Conservation (phyloP, 2,888 invertebrate species). For the Hemithea aestivaria region DNA sequence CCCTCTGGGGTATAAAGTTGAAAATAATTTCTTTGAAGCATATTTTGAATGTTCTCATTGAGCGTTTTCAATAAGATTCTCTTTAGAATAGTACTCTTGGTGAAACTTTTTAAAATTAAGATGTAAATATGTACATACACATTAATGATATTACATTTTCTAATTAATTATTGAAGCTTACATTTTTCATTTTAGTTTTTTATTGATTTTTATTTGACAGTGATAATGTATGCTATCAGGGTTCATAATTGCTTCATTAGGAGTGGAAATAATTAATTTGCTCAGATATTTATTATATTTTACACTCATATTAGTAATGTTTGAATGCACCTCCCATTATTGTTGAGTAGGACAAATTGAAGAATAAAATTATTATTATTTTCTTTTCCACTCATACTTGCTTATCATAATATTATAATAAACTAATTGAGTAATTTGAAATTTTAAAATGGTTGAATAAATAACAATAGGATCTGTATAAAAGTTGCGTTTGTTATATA, state of each 20-base stretch:
- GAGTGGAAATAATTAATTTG: constrained; percentile 21
- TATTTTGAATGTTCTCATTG: constrained; percentile 35
- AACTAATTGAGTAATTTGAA: too few relatives aligned
- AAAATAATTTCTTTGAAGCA: constrained; percentile 34
- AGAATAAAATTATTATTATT: too few relatives aligned
- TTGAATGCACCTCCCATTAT: too few relatives aligned
- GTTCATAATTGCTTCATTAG: constrained; percentile 27
- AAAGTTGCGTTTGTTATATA: too few relatives aligned
- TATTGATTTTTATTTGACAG: constrained; percentile 29
- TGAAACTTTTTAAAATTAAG: constrained; percentile 50
- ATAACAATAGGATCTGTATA: too few relatives aligned
- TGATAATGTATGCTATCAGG: constrained; percentile 18
- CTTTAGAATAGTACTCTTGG: constrained; percentile 51
- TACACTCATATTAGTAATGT: too few relatives aligned
- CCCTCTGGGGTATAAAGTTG: constrained; percentile 36
- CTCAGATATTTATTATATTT: constrained; percentile 38
- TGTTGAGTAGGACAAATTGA: too few relatives aligned
- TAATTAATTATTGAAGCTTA: constrained; percentile 53
- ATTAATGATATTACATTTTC: constrained; percentile 63
- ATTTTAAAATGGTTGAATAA: too few relatives aligned
- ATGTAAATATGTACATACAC: constrained; percentile 77
- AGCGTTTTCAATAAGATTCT: constrained; percentile 48
- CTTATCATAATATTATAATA: too few relatives aligned
- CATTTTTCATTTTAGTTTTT: constrained; percentile 44
- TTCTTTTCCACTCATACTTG: too few relatives aligned